Evolutionary conservation across 2,113 vertebrate genomes (phyloP), one percentile per base, ranked within the genome.

Genomic region (Lophius piscatorius): DNA sequence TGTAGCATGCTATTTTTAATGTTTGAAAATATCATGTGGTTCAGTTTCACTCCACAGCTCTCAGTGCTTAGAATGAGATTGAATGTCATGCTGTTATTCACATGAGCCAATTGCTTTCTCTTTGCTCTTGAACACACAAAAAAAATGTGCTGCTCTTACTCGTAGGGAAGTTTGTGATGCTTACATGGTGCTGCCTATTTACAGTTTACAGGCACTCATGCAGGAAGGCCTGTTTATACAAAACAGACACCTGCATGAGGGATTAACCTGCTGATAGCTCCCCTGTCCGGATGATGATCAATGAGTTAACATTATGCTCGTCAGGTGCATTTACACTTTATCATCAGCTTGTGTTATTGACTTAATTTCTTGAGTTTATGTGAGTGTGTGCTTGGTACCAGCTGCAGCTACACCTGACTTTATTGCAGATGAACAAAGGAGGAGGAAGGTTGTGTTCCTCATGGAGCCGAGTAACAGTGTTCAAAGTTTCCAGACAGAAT

Each of bases 261-360:
- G 44, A 16, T 68, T 21, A 9, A 57, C 14, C 24, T 22, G 3
- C 21, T 29, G 34, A 28, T 62, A 14, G 48, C 26, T 63, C 51
- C 29, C 21, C 2, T 6, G 5, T 62, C 35, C 17, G 50, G 28
- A n/a, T 71, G 28, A 8, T 38, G 20, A 35, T 9, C 31, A 31
- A 42, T 14, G 51, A 31, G 34, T 5, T 60, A n/a, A 41, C 35
- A 26, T 31, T 33, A 3, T 22, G 22, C 18, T 2, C 28, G 6
- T 10, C 36, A 49, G 28, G 13, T 33, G 1, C 1, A 18, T 28
- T 3, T 17, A 17, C 12, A 13, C 13, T 13, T 36, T 50, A 48
- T 63, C 47, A 56, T 47, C 49, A 13, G 24, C n/a, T 28, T 63
- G 56, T 35, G 29, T 45, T 57, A 61, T 38, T 58, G 17, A 51